Base-by-base conservation (phyloP, 2,113 vertebrate species). In the Apeltes quadracus region DNA sequence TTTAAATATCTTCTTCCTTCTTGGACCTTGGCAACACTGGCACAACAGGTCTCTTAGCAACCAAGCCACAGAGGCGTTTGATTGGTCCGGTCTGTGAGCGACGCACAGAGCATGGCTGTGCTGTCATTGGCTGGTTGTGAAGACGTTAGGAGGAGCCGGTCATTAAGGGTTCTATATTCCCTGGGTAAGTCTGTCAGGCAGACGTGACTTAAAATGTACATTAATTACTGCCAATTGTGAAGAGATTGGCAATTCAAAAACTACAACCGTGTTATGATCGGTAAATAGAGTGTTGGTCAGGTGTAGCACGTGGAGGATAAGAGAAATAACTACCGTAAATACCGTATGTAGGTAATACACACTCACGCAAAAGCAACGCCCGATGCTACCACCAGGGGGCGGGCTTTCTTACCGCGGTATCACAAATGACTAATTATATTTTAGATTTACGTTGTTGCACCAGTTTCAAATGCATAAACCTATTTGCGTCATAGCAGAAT, bases 41-140 rank as follows among this genome's bases (percentile, higher is more conserved):
- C 61, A 63, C 70, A 51, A 64, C 18, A 50, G 68, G 92, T 92
- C 77, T 85, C 92, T 38, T 86, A 88, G 93, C 88, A 90, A 93
- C 93, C 76, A 56, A 27, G 39, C 29, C 3, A 44, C 6, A 0
- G 39, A 10, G 15, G 20, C 0, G 2, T 48, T 25, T 73, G 46
- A 89, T 92, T 93, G 89, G 92, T 51, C 55, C 27, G 71, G 2
- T 0, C 1, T 20, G 2, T 0, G 20, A 1, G 1, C 1, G 53
- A 44, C 53, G 84, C 64, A 10, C 0, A 1, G 11, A 4, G 46
- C 10, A 57, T 32, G 34, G 5, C 18, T 13, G 29, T 1, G 25
- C 46, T 68, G 0, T 55, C 11, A 92, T 93, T 93, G 91, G 92
- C 67, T 82, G n/a, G 1, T 12, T 34, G 2, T 16, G 44, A 12